These are phyloP conservation scores for Plestiodon gilberti DNA, from an alignment of 2,113 vertebrate species.

Conservation along the genomic window DNA sequence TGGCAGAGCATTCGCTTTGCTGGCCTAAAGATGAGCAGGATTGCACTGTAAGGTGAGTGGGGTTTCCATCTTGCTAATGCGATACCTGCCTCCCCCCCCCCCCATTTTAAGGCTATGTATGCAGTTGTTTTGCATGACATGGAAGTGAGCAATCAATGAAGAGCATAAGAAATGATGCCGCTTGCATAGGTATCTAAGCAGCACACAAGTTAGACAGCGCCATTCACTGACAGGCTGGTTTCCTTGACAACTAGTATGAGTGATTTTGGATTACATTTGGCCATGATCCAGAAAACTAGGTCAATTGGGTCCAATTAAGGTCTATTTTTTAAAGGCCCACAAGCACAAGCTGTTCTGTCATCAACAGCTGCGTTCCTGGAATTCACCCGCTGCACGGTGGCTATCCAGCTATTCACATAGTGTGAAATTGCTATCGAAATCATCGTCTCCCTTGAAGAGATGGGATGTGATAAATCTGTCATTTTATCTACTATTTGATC, in stretches of 20 bases:
- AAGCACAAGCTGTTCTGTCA: constrained; percentile 1
- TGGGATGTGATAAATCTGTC: background rate
- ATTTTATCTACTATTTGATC: background rate
- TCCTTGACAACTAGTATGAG: constrained; percentile 21
- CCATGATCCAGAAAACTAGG: constrained; percentile 12
- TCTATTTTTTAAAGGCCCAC: constrained; percentile 6
- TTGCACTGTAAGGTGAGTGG: no score
- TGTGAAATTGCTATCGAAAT: background rate
- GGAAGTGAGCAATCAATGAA: background rate
- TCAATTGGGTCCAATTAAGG: constrained; percentile 39
- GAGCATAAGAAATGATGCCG: background rate
- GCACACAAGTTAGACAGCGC: background rate
- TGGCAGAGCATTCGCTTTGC: no score
- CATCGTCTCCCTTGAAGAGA: background rate
- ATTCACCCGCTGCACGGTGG: background rate
- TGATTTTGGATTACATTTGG: background rate
- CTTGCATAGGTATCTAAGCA: background rate
- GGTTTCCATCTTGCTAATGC: background rate
- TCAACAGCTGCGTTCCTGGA: background rate
- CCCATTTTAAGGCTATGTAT: background rate
- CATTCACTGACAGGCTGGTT: background rate
- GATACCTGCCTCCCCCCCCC: background rate
- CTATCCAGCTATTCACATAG: background rate
- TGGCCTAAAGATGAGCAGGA: no score
- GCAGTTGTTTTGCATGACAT: background rate